Percentiles rank a stretch among this genome's conserved stretches.
These are phyloP conservation scores for Erebia aethiops DNA, from an alignment of 2,888 invertebrate species.

Conservation along the genomic window DNA sequence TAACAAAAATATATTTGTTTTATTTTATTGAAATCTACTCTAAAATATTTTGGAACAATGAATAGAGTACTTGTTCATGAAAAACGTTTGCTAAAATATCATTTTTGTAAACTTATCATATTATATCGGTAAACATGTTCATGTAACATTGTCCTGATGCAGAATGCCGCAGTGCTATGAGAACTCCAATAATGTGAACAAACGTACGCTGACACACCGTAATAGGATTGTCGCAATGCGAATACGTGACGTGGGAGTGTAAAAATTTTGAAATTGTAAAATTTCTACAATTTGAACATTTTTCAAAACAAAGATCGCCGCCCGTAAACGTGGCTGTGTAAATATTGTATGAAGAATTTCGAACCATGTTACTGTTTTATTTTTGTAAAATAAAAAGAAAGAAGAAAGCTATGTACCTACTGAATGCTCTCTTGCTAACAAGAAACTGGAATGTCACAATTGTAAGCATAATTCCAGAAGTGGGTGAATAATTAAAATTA, in stretches of 20 bases:
- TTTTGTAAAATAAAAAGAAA: slow-evolving; percentile 2
- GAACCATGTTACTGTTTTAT: background rate
- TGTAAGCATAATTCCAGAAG: too few relatives aligned
- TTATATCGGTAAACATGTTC: background rate
- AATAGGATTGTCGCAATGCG: slow-evolving; percentile 42
- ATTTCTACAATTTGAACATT: background rate
- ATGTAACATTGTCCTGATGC: background rate
- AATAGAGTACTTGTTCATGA: too few relatives aligned
- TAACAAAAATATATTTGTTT: too few relatives aligned
- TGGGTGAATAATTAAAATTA: too few relatives aligned
- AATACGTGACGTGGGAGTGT: slow-evolving; percentile 26
- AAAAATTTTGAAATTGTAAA: slow-evolving; percentile 15
- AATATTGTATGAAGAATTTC: slow-evolving; percentile 8
- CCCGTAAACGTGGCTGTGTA: background rate
- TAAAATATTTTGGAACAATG: too few relatives aligned
- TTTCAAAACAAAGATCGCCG: slow-evolving; percentile 3
- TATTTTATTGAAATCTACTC: too few relatives aligned
- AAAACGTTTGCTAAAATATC: too few relatives aligned
- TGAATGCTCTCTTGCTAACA: background rate
- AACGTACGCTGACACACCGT: slow-evolving; percentile 30
- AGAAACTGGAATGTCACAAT: background rate
- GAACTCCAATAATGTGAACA: slow-evolving; percentile 11
- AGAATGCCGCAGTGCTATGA: slow-evolving; percentile 2
- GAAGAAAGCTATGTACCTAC: background rate
- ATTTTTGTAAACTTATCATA: background rate